Conservation (phyloP, 2,888 invertebrate genomes). For the Cyclophora punctaria region DNA sequence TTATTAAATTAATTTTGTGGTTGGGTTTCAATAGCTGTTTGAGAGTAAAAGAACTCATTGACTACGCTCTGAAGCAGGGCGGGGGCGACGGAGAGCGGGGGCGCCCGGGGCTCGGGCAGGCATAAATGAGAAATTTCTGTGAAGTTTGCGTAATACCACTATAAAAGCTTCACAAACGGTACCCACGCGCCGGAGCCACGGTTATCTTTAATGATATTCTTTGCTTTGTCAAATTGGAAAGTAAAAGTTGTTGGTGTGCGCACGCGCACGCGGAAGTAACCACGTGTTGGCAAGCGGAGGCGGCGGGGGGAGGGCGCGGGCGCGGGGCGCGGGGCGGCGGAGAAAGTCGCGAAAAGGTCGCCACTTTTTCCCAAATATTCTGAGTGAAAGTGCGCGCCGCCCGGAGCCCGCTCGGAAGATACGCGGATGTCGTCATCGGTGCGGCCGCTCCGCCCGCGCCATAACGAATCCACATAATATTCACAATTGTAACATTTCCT, state of each 20-base stretch:
- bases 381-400: slow-evolving; percentile 60
- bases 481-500: too few species aligned
- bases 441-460: too few species aligned
- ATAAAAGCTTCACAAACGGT: too few species aligned
- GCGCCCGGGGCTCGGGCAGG: too few species aligned
- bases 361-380: slow-evolving; percentile 74
- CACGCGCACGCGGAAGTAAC: slow-evolving; percentile 62
- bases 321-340: slow-evolving; percentile 31
- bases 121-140: too few species aligned
- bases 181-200: neutral
- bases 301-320: slow-evolving; percentile 18
- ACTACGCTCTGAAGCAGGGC: too few species aligned
- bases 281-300: slow-evolving; percentile 33
- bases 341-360: slow-evolving; percentile 73
- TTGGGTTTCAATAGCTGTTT: too few species aligned
- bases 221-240: slow-evolving; percentile 45
- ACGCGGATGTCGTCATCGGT: slow-evolving; percentile 2
- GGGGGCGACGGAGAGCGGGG: too few species aligned
- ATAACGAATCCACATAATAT: too few species aligned
- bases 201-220: slow-evolving; percentile 1
- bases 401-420: slow-evolving; percentile 9
- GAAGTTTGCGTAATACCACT: too few species aligned
- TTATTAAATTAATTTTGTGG: too few species aligned
- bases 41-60: too few species aligned
- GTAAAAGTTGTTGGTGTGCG: slow-evolving; percentile 62